Evolutionary conservation across 2,797 vertebrate genomes (phyloP).

Genomic region (Erethizon dorsatum): DNA sequence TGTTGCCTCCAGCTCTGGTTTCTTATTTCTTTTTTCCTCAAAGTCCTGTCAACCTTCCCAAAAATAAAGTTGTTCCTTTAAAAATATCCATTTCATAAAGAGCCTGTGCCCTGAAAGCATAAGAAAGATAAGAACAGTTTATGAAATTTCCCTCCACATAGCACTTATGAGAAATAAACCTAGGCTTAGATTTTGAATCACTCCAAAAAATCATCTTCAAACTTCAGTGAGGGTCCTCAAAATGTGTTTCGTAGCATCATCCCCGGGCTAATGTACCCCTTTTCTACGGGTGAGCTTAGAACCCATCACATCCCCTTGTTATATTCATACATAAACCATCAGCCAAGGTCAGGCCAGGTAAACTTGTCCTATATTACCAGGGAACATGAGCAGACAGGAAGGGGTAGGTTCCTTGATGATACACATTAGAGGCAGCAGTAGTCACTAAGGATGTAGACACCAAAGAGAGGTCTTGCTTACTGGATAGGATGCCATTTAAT

Average conservation of each 20-base stretch:
- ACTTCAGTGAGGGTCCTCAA: neutral
- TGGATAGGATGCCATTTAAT: neutral
- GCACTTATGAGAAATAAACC: constrained; percentile 78
- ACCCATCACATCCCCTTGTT: neutral
- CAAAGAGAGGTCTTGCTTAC: neutral
- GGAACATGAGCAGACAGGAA: neutral
- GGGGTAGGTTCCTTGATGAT: rapidly evolving
- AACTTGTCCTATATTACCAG: neutral
- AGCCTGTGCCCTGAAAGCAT: constrained; percentile 49
- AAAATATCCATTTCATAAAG: constrained; percentile 81
- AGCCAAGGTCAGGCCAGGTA: neutral
- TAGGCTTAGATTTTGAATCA: constrained; percentile 77
- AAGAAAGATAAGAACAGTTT: constrained; percentile 68
- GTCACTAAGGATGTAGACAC: neutral
- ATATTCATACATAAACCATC: neutral
- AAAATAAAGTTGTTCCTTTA: constrained; percentile 78
- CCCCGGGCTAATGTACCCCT: neutral
- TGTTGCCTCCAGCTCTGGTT: constrained; percentile 73
- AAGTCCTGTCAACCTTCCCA: constrained; percentile 75
- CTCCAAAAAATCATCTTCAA: constrained; percentile 79
- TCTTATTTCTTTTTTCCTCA: constrained; percentile 83
- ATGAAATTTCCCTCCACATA: constrained; percentile 77
- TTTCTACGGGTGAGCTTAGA: constrained; percentile 42
- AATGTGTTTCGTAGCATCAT: neutral
- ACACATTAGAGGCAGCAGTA: neutral